phyloP scores from a whole-genome alignment of 2,888 invertebrate species.

The Philopedon plagiatum region DNA sequence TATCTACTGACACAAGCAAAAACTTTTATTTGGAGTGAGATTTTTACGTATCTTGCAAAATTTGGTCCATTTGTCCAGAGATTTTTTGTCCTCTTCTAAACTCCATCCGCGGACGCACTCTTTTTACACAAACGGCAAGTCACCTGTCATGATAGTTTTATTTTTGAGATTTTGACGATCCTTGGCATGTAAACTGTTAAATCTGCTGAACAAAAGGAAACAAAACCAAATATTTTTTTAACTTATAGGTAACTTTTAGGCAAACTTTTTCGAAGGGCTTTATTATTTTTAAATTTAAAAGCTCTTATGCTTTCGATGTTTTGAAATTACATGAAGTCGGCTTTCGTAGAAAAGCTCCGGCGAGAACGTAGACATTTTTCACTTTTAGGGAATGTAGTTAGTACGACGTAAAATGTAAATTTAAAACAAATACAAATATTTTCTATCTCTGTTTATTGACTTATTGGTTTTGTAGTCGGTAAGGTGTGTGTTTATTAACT shows the following conservation, averaged over 20 bases:
- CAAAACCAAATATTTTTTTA: slow-evolving; percentile 21
- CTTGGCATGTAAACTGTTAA: background rate
- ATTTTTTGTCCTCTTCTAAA: too few relatives aligned
- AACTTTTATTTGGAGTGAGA: too few relatives aligned
- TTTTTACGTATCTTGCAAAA: too few relatives aligned
- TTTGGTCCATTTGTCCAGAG: too few relatives aligned
- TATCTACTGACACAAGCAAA: too few relatives aligned
- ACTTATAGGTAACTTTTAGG: slow-evolving; percentile 19
- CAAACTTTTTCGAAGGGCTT: slow-evolving; percentile 10
- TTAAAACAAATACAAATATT: slow-evolving; percentile 13
- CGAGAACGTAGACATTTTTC: slow-evolving; percentile 15
- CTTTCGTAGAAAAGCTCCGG: slow-evolving; percentile 21
- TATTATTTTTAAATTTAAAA: slow-evolving; percentile 33
- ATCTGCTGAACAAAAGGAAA: background rate
- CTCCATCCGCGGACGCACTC: too few relatives aligned
- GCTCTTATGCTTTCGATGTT: slow-evolving; percentile 25
- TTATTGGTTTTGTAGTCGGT: slow-evolving; percentile 1
- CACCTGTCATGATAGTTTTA: too few relatives aligned
- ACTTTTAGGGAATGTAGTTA: slow-evolving; percentile 5
- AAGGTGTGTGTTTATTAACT: slow-evolving; percentile 7
- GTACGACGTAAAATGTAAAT: slow-evolving; percentile 23
- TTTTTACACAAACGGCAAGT: too few relatives aligned
- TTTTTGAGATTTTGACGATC: background rate
- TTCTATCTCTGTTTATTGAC: slow-evolving; percentile 10
- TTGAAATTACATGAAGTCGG: slow-evolving; percentile 28